phyloP scores from a whole-genome alignment of 35 echinoderm and acorn worm genomes.

The Ophioderma brevispina region DNA sequence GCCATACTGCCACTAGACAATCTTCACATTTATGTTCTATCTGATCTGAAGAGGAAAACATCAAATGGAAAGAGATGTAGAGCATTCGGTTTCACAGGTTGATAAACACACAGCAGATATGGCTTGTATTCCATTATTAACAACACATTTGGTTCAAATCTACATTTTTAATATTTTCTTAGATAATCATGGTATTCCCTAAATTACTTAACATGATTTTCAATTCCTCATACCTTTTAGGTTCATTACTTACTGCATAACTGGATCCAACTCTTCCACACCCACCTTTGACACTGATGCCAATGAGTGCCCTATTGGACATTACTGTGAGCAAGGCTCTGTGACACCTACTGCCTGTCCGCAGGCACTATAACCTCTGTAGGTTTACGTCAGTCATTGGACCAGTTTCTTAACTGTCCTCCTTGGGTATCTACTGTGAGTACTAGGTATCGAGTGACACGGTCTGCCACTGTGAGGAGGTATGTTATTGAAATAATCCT shows the following conservation, averaged over 20 bases:
- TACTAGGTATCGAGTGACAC: background rate
- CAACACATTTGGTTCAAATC: too few species aligned
- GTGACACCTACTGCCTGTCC: conserved; percentile 75
- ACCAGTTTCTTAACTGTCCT: background rate
- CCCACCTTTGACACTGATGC: conserved; percentile 72
- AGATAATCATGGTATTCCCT: too few species aligned
- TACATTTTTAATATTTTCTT: too few species aligned
- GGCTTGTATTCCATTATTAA: too few species aligned
- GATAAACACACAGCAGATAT: too few species aligned
- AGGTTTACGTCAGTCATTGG: background rate
- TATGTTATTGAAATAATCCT: background rate
- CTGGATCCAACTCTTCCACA: conserved; percentile 90
- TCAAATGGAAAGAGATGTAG: too few species aligned
- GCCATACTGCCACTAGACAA: too few species aligned
- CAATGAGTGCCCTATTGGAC: conserved; percentile 80
- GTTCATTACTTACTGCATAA: conserved; percentile 76
- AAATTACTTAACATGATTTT: too few species aligned
- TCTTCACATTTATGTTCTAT: too few species aligned
- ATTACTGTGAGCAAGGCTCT: conserved; percentile 77
- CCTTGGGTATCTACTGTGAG: background rate
- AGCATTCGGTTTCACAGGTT: too few species aligned
- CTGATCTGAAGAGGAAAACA: too few species aligned
- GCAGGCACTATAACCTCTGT: conserved; percentile 25
- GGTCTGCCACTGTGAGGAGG: background rate
- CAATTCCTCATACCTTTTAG: too few species aligned